phyloP scores from a whole-genome alignment of 30 jellyfish, hydroid and myxozoan species.

The Hydra vulgaris region DNA sequence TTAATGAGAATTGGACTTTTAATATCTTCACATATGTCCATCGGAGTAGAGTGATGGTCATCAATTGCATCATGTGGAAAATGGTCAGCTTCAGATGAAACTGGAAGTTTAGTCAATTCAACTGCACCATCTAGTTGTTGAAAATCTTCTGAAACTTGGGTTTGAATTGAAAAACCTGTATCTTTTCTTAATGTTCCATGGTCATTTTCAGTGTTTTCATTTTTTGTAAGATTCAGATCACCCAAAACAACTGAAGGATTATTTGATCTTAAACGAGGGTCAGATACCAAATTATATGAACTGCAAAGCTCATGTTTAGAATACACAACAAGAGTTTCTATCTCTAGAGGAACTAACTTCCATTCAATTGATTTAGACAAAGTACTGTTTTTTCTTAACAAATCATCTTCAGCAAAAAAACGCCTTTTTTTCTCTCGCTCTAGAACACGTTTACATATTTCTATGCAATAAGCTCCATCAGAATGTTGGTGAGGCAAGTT shows the following conservation, averaged over 20 bases:
- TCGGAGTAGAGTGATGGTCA: neutral
- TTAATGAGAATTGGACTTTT: neutral
- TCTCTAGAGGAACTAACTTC: neutral
- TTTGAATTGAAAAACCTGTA: no score
- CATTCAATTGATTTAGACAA: neutral
- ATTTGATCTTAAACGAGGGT: neutral
- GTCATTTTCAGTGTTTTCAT: no score
- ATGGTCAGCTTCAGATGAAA: neutral
- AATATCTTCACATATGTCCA: slow-evolving; percentile 4
- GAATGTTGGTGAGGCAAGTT: slow-evolving; percentile 62
- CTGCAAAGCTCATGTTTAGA: neutral
- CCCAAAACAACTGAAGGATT: neutral
- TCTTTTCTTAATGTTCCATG: no score
- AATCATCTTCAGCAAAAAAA: neutral
- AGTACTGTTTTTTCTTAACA: neutral
- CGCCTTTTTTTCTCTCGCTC: slow-evolving; percentile 30
- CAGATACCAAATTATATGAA: neutral
- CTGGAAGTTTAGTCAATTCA: neutral
- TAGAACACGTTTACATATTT: slow-evolving; percentile 39
- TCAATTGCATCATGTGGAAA: neutral
- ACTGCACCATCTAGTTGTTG: no score
- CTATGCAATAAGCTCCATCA: slow-evolving; percentile 57
- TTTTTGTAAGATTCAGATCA: no score
- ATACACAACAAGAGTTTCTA: neutral
- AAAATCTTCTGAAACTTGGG: no score